phyloP scores from a whole-genome alignment of 2,888 invertebrate genomes.

The Caradrina kadenii region DNA sequence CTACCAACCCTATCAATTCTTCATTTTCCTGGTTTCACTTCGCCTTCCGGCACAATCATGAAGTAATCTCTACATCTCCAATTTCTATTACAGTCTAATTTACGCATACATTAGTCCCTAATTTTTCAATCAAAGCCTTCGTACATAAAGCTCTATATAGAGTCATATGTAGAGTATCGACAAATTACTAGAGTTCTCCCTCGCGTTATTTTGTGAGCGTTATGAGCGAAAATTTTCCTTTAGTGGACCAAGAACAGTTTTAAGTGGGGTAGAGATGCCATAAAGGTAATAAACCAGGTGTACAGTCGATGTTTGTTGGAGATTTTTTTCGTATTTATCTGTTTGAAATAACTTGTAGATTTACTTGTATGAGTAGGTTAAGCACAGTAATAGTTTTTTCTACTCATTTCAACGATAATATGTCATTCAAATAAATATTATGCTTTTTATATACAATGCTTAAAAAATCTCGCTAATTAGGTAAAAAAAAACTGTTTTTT shows the following conservation, averaged over 20 bases:
- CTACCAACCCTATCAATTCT: not conserved
- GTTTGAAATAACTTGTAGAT: not conserved
- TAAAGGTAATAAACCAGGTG: constrained; percentile 52
- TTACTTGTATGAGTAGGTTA: no score
- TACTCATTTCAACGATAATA: no score
- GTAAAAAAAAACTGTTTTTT: no score
- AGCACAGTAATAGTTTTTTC: no score
- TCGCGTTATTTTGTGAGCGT: constrained; percentile 74
- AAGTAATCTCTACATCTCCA: constrained; percentile 19
- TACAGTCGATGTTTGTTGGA: constrained; percentile 21
- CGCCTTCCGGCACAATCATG: not conserved
- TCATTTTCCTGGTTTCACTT: not conserved
- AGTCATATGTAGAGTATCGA: constrained; percentile 69
- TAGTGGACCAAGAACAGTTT: constrained; percentile 62
- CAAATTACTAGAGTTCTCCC: constrained; percentile 77
- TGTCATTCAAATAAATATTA: no score
- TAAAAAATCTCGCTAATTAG: no score
- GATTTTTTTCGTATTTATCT: constrained; percentile 6
- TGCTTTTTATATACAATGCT: no score
- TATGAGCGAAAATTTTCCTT: constrained; percentile 78
- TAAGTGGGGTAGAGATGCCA: constrained; percentile 65
- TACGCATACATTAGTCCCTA: constrained; percentile 57
- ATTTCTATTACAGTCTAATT: constrained; percentile 48
- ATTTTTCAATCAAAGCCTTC: constrained; percentile 63
- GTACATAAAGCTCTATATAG: constrained; percentile 41